Evolutionary conservation across 2,888 invertebrate species (phyloP).

Genomic region (Campoplex capitator): DNA sequence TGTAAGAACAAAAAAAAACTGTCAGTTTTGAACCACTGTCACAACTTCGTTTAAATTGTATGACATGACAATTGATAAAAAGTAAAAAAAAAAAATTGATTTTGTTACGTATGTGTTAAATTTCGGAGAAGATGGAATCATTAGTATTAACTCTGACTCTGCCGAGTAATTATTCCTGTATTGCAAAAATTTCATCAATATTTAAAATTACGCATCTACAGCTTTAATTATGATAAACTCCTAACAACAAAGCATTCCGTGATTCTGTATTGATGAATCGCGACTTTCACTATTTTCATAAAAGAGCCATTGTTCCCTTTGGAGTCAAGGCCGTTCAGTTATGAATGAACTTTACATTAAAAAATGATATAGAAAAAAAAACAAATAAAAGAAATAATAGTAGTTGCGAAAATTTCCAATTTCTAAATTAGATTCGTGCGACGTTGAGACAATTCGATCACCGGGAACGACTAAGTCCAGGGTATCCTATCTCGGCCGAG

Average conservation of each 20-base stretch:
- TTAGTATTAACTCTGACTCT: conserved; percentile 59
- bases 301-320: not conserved
- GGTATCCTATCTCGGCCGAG: conserved; percentile 44
- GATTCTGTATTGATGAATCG: conserved; percentile 25
- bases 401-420: conserved; percentile 13
- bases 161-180: conserved; percentile 41
- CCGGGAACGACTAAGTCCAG: conserved; percentile 17
- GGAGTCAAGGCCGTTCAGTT: conserved; percentile 22
- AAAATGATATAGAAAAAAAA: conserved; percentile 20
- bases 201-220: conserved; percentile 44
- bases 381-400: conserved; percentile 9
- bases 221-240: conserved; percentile 55
- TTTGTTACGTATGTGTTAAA: not conserved
- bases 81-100: conserved; percentile 22
- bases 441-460: conserved; percentile 8
- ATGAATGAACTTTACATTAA: conserved; percentile 19
- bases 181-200: conserved; percentile 44
- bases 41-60: conserved; percentile 51
- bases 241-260: conserved; percentile 60
- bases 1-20: conserved; percentile 60
- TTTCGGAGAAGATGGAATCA: conserved; percentile 9
- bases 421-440: conserved; percentile 36
- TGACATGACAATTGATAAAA: conserved; percentile 68
- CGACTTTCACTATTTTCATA: conserved; percentile 21
- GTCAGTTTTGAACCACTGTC: conserved; percentile 63